phyloP scores from a whole-genome alignment of 2,113 vertebrate genomes.

The Pseudonaja textilis region DNA sequence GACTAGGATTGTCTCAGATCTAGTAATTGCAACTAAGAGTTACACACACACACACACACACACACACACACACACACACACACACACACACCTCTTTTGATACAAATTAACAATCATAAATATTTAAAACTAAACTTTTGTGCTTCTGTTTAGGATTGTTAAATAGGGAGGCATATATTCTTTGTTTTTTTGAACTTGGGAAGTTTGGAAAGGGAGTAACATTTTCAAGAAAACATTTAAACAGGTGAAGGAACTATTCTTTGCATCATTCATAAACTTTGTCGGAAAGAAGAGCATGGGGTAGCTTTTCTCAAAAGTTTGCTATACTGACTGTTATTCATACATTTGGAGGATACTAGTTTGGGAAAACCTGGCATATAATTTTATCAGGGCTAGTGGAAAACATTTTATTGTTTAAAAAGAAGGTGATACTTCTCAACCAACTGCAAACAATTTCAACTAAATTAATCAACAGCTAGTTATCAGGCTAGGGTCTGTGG shows the following conservation, averaged over 20 bases:
- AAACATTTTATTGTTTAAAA: neutral
- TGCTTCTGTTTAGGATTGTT: neutral
- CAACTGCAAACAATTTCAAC: neutral
- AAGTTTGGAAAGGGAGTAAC: neutral
- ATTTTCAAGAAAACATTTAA: neutral
- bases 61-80: neutral
- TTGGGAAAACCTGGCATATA: neutral
- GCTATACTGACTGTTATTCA: neutral
- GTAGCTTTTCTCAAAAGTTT: neutral
- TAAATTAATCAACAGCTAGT: neutral
- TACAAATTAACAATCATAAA: neutral
- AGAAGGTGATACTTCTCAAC: neutral
- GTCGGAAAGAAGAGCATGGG: neutral
- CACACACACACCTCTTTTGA: neutral
- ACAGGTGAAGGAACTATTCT: neutral
- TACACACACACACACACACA: neutral
- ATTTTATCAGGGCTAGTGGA: neutral
- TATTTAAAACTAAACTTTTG: neutral
- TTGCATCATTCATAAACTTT: neutral
- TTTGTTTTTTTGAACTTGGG: neutral
- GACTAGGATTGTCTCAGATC: neutral
- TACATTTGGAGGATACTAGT: neutral
- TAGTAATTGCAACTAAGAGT: neutral
- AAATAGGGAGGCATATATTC: neutral
- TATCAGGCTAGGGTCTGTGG: neutral